Evolutionary conservation across 2,113 vertebrate genomes (phyloP), one percentile per base, ranked within the genome.

Genomic region (Pycnonotus jocosus): DNA sequence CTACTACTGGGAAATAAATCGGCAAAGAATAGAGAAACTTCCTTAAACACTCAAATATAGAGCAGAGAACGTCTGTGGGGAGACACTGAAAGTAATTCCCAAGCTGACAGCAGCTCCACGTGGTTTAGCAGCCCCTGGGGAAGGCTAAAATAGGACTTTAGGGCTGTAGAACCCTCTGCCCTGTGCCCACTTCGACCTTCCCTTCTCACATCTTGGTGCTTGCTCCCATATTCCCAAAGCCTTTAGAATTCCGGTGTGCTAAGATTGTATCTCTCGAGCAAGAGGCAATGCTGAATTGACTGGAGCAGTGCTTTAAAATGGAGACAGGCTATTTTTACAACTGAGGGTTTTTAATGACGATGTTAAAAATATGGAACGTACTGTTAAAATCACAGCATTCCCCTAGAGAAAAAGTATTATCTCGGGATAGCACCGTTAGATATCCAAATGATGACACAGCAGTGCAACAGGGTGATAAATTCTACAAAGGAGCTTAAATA

Each of bases 151-250:
- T 17, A 28, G 50, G 38, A 62, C 24, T 30, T 85, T 1, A 62
- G 76, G 90, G 65, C 64, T 54, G 56, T 19, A 84, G 48, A 51
- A 78, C n/a, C 19, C 62, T 81, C 56, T 64, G 44, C 37, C 76
- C 47, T 1, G 5, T 6, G 35, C 3, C 10, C 23, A 11, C 68
- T 84, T 80, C 33, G 40, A 8, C 33, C 31, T 50, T 83, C n/a
- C n/a, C 77, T 68, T 71, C 40, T 40, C 61, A 44, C 4, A 8
- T 77, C 77, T 33, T 14, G 54, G 48, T 22, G 62, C 23, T 86
- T 4, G 16, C 0, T 4, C 37, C 70, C 1, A 0, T 27, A 2
- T 20, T 61, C 51, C 64, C 13, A 40, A 24, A 73, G n/a, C 42
- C 68, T 68, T 54, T 18, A n/a, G 53, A 86, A 81, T 2, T 71